phyloP scores from a whole-genome alignment of 2,888 invertebrate genomes.

The Coleophora deauratella region DNA sequence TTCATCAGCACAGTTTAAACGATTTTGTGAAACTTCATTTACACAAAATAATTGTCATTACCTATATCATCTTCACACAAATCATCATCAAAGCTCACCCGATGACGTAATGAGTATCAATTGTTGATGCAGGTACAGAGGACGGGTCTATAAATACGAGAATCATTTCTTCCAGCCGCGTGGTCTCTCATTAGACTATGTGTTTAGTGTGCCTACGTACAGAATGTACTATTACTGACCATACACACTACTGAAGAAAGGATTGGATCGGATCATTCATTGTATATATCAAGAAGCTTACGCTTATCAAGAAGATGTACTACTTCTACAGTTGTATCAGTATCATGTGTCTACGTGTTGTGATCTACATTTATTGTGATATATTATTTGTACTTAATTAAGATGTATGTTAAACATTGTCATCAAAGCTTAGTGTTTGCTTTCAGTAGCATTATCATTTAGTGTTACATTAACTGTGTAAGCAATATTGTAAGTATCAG shows the following conservation, averaged over 20 bases:
- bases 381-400: conserved; percentile 28
- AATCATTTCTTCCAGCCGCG: conserved; percentile 72
- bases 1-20: no score
- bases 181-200: conserved; percentile 64
- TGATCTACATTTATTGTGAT: conserved; percentile 63
- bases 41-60: no score
- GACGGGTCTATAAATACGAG: conserved; percentile 70
- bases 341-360: conserved; percentile 50
- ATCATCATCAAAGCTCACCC: conserved; percentile 14
- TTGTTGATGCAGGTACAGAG: conserved; percentile 72
- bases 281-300: conserved; percentile 23
- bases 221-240: conserved; percentile 68
- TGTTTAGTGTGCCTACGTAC: conserved; percentile 68
- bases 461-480: conserved; percentile 25
- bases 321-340: conserved; percentile 32
- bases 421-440: conserved; percentile 15
- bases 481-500: conserved; percentile 28
- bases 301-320: conserved; percentile 42
- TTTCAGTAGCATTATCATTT: conserved; percentile 11
- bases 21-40: no score
- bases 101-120: conserved; percentile 37
- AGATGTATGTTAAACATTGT: conserved; percentile 12
- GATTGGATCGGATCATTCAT: conserved; percentile 25
- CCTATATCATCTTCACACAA: conserved; percentile 10
- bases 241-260: conserved; percentile 7